phyloP scores from a whole-genome alignment of 1,140 invertebrate genomes.

The Trichogramma pretiosum region DNA sequence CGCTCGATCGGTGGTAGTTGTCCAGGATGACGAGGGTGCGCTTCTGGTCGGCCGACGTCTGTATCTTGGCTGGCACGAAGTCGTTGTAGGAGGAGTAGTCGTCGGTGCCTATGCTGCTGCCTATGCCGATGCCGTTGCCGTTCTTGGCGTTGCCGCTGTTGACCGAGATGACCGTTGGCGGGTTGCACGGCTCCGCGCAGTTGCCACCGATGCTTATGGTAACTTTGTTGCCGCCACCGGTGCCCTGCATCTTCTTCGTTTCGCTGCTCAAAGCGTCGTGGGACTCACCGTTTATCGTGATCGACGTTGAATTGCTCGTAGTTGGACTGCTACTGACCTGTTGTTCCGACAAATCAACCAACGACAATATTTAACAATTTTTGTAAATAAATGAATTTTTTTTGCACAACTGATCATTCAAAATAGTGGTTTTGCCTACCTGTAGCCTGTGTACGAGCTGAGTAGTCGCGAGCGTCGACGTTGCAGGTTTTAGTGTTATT shows the following conservation, averaged over 20 bases:
- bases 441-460: constrained; percentile 50
- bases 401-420: too few species aligned
- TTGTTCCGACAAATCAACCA: too few species aligned
- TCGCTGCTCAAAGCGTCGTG: constrained; percentile 65
- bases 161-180: constrained; percentile 39
- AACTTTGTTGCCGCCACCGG: constrained; percentile 39
- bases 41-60: constrained; percentile 31
- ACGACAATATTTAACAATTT: too few species aligned
- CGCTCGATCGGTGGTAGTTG: constrained; percentile 38
- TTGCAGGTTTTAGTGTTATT: constrained; percentile 38
- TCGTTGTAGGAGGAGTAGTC: too few species aligned
- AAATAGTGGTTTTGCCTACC: constrained; percentile 40
- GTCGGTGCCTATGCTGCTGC: too few species aligned
- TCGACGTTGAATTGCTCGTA: constrained; percentile 2
- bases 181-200: constrained; percentile 37
- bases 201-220: constrained; percentile 44
- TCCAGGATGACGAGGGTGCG: constrained; percentile 41
- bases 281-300: constrained; percentile 27
- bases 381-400: too few species aligned
- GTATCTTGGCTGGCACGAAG: constrained; percentile 26
- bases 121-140: too few species aligned
- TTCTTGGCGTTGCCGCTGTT: constrained; percentile 17
- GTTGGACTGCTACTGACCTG: too few species aligned
- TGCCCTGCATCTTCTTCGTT: constrained; percentile 57
- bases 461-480: constrained; percentile 27